Conservation (phyloP, 2,888 invertebrate species). For the Laothoe populi region DNA sequence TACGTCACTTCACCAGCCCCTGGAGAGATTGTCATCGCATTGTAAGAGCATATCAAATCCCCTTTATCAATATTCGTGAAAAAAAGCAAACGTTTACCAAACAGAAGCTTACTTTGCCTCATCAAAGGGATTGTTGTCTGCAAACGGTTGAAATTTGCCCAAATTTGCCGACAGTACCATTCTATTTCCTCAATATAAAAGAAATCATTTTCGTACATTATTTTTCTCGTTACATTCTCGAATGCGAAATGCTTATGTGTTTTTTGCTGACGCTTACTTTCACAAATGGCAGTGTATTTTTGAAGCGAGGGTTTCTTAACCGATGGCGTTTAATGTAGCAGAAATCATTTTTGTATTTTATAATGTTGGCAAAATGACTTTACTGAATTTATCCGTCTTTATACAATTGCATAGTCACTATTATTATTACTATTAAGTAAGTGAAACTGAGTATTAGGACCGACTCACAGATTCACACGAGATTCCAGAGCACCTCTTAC, state of each 20-base stretch:
- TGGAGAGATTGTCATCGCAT: not conserved
- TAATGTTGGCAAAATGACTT: not conserved
- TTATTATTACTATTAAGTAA: too few relatives aligned
- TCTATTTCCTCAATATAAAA: conserved; percentile 43
- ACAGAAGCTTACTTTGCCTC: conserved; percentile 42
- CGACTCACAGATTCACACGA: too few relatives aligned
- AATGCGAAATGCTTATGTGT: conserved; percentile 22
- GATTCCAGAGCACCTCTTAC: too few relatives aligned
- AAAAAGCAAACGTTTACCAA: conserved; percentile 39
- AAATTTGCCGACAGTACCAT: conserved; percentile 46
- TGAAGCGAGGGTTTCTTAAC: conserved; percentile 3
- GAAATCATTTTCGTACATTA: conserved; percentile 48
- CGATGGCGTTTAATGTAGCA: not conserved
- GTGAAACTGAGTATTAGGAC: too few relatives aligned
- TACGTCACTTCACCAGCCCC: not conserved
- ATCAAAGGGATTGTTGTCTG: conserved; percentile 48
- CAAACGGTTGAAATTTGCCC: conserved; percentile 43
- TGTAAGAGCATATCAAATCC: conserved; percentile 28
- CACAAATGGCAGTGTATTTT: conserved; percentile 19
- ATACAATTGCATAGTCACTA: too few relatives aligned
- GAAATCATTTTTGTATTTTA: not conserved
- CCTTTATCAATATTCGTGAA: conserved; percentile 43
- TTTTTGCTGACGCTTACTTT: conserved; percentile 18
- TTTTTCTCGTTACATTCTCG: conserved; percentile 33
- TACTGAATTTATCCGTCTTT: not conserved